Evolutionary conservation across 1,140 invertebrate genomes (phyloP), one percentile per base, ranked within the genome.

Genomic region (Leptonema lineaticorne): DNA sequence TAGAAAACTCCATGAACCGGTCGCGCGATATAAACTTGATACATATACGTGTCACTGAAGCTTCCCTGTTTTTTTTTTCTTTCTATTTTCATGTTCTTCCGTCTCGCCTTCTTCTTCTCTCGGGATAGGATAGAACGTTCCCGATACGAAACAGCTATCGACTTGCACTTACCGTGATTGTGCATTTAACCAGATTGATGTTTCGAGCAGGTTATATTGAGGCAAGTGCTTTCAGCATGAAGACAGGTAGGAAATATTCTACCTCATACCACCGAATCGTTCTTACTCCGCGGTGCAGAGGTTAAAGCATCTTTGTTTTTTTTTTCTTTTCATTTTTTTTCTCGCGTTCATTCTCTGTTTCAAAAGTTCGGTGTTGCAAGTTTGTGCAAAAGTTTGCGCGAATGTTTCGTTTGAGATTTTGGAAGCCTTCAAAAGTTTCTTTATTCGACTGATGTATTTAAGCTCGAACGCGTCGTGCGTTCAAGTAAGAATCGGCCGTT

Each of bases 111-210:
- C n/a, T n/a, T n/a, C n/a, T n/a, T n/a, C n/a, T n/a, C n/a, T n/a
- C n/a, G n/a, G n/a, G n/a, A n/a, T n/a, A n/a, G n/a, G n/a, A n/a
- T n/a, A n/a, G 20, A 53, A 1, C 22, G 50, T 53, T 18, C 22
- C n/a, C 22, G 50, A 53, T 53, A 53, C 50, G 50, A 14, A 26
- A 24, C 37, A 45, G 6, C 63, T 68, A 72, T 72, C 70, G 64
- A 50, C 37, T 69, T 72, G 71, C 71, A 72, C 68, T 72, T 48
- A 72, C 65, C 58, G 37, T 72, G 71, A 72, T 72, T 72, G 71
- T 69, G 68, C 71, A 72, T 72, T 72, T 72, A 69, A 72, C 33
- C 68, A 69, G 68, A 72, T 72, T 72, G 71, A 72, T 72, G 68
- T 65, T 69, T 72, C 53, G 63, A 37, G 48, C 66, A 53, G 58